Base-by-base conservation (phyloP, 2,797 vertebrate genomes). In the Ceyx erithaca region DNA sequence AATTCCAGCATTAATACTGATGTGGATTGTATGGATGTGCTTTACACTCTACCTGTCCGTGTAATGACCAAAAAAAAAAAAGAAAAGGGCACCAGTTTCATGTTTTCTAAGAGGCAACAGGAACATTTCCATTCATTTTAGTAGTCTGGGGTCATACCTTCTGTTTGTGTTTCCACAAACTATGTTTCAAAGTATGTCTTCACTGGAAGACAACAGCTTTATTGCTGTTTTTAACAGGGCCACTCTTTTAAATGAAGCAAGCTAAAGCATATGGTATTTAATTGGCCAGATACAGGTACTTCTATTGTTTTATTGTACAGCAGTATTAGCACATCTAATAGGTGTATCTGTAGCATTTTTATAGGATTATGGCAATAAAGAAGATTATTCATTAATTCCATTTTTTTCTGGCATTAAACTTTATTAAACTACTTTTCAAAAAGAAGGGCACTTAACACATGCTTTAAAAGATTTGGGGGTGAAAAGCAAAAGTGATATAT, bases 1-100 rank as follows among this genome's bases (percentile, higher is more conserved):
- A 85, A 73, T 68, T 14, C 6, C 62, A 54, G 0, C 23, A 25
- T 62, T 58, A 85, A 46, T 55, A 20, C 7, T 64, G 35, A 68
- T 18, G 26, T 19, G 7, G 28, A 58, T 23, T 30, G 1, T 51
- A 51, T 10, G 10, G 58, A 69, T 0, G 1, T 22, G 6, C 40
- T 92, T 91, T 59, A n/a, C 11, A 17, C 22, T 91, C 82, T 33
- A 63, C 28, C 28, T 73, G 28, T 70, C 33, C 37, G 5, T 35
- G 14, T 63, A 61, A 66, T 8, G 20, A 72, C 18, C 78, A n/a
- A n/a, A n/a, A 66, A 40, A 7, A 90, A 28, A 68, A 46, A 37
- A 37, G 11, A 72, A 77, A 75, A 84, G 9, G 23, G 68, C 23
- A 76, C 12, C 13, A 22, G n/a, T 73, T 86, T 70, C 67, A 43